A percentile compares a stretch with the other conserved stretches of the same genome.
Evolutionary conservation across 2,113 vertebrate genomes (phyloP).

Genomic region (Caranx melampygus): DNA sequence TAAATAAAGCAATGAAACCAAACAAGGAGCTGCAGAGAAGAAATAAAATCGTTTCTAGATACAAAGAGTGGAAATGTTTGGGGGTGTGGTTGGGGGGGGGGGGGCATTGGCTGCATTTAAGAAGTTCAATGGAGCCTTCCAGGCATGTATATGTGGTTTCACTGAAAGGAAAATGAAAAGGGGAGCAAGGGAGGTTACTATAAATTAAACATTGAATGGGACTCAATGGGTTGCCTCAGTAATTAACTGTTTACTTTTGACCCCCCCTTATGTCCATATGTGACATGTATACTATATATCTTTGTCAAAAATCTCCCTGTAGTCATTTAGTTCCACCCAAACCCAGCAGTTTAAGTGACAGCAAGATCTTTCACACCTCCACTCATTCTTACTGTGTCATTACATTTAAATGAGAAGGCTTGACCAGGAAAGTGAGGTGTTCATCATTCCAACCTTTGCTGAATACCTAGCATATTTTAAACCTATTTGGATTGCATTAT

Average conservation of each 20-base stretch:
- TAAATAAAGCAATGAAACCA: constrained; percentile 53
- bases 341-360: neutral
- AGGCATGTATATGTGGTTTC: neutral
- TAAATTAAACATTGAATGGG: neutral
- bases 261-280: neutral
- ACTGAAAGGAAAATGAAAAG: neutral
- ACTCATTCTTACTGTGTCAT: neutral
- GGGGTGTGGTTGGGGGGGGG: constrained; percentile 9
- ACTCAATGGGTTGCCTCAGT: neutral
- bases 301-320: neutral
- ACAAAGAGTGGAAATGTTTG: neutral
- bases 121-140: neutral
- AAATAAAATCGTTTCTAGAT: constrained; percentile 21
- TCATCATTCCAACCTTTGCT: constrained; percentile 6
- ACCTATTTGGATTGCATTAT: constrained; percentile 29
- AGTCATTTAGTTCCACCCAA: neutral
- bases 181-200: neutral
- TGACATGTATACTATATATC: neutral
- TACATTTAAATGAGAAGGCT: neutral
- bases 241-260: neutral
- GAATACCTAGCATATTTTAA: neutral
- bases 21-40: constrained; percentile 20
- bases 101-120: neutral
- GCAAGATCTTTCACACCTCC: neutral
- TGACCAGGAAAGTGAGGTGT: neutral